phyloP scores from a whole-genome alignment of 2,113 vertebrate species.

The Pterocles burchelli region DNA sequence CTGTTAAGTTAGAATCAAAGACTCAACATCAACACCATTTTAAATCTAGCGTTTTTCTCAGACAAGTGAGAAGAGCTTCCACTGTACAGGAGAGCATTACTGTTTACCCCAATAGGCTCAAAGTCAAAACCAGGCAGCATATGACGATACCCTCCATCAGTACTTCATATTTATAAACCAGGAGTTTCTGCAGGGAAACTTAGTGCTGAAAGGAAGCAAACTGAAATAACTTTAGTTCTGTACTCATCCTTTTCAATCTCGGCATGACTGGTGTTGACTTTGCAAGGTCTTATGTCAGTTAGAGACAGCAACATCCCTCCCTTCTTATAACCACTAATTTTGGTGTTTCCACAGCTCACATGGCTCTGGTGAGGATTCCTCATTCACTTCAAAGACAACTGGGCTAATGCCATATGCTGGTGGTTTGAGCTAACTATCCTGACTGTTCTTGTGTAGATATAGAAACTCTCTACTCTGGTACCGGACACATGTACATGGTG shows the following conservation, averaged over 20 bases:
- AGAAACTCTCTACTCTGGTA: neutral
- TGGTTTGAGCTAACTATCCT: neutral
- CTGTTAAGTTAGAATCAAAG: neutral
- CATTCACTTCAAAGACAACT: neutral
- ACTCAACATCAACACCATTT: neutral
- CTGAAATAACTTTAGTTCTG: neutral
- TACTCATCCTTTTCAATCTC: neutral
- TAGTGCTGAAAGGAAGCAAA: neutral
- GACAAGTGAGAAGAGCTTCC: neutral
- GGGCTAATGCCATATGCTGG: neutral
- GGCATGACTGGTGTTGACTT: neutral
- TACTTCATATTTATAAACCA: neutral
- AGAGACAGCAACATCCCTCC: neutral
- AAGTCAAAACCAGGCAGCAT: neutral
- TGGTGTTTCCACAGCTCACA: neutral
- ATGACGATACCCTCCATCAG: neutral
- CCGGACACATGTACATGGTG: too few species aligned
- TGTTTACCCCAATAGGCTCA: neutral
- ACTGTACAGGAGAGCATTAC: neutral
- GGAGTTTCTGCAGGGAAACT: neutral
- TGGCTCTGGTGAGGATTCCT: neutral
- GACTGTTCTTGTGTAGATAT: neutral
- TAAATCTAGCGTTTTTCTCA: neutral
- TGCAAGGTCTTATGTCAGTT: neutral
- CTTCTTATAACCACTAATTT: neutral